phyloP scores from a whole-genome alignment of 2,113 vertebrate species.

The Ailurus styani region DNA sequence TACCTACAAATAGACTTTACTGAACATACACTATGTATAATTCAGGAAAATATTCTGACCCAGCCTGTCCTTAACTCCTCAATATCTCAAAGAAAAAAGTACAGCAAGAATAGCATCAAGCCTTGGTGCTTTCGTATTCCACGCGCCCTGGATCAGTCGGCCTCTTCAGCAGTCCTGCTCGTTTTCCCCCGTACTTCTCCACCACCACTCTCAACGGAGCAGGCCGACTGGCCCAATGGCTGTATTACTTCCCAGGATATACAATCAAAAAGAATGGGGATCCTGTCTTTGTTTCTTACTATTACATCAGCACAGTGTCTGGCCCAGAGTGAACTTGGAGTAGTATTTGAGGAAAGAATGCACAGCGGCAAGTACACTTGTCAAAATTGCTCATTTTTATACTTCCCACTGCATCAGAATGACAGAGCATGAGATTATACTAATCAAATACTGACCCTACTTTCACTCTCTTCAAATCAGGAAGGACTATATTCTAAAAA shows the following conservation, averaged over 20 bases:
- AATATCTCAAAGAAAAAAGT: neutral
- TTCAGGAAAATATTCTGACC: neutral
- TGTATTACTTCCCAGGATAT: neutral
- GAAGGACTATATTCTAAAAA: neutral
- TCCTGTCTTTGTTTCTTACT: neutral
- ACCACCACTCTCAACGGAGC: neutral
- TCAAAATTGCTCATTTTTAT: neutral
- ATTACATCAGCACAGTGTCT: neutral
- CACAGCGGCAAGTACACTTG: neutral
- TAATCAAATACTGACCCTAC: neutral
- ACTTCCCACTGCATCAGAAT: neutral
- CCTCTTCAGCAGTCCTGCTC: neutral
- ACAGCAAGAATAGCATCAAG: neutral
- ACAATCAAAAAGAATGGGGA: neutral
- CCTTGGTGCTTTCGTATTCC: neutral
- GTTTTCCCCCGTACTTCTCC: neutral
- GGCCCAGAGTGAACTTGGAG: neutral
- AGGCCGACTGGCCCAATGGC: neutral
- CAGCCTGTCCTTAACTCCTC: neutral
- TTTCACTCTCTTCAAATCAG: neutral
- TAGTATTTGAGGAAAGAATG: neutral
- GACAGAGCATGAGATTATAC: neutral
- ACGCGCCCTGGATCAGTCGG: neutral
- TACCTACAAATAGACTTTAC: neutral
- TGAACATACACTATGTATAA: neutral